Conservation (phyloP, 2,888 invertebrate species). For the Boloria euphrosyne region DNA sequence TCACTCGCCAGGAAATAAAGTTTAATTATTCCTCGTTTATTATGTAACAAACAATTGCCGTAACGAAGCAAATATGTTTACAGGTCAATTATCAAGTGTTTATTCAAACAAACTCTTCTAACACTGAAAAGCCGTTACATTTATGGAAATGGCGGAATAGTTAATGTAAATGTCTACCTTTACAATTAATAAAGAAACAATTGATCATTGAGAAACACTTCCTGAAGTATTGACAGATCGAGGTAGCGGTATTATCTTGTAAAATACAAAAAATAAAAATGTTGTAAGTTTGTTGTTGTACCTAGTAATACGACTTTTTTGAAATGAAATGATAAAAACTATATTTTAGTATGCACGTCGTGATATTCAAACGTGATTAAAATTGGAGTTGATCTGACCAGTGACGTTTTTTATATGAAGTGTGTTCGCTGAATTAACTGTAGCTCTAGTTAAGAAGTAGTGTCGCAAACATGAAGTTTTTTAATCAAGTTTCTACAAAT, state of each 20-base stretch:
- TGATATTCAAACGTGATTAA: too few relatives aligned
- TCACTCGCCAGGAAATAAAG: neutral
- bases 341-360: too few relatives aligned
- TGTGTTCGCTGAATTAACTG: too few relatives aligned
- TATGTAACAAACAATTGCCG: conserved; percentile 13
- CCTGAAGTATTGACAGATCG: neutral
- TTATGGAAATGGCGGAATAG: conserved; percentile 11
- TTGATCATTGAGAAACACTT: neutral
- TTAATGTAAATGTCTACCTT: conserved; percentile 8
- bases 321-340: too few relatives aligned
- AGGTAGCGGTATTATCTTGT: neutral
- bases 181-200: neutral
- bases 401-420: too few relatives aligned
- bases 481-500: too few relatives aligned
- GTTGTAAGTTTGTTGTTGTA: too few relatives aligned
- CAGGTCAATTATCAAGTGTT: conserved; percentile 24
- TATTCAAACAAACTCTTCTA: conserved; percentile 14
- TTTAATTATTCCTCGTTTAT: conserved; percentile 14
- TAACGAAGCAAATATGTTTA: conserved; percentile 24
- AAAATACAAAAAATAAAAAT: too few relatives aligned
- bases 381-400: too few relatives aligned
- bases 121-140: conserved; percentile 11
- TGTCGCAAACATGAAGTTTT: too few relatives aligned
- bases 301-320: too few relatives aligned
- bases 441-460: too few relatives aligned